These are phyloP conservation scores for Rhorus exstirpatorius DNA, from an alignment of 2,888 invertebrate genomes.

Conservation along the genomic window DNA sequence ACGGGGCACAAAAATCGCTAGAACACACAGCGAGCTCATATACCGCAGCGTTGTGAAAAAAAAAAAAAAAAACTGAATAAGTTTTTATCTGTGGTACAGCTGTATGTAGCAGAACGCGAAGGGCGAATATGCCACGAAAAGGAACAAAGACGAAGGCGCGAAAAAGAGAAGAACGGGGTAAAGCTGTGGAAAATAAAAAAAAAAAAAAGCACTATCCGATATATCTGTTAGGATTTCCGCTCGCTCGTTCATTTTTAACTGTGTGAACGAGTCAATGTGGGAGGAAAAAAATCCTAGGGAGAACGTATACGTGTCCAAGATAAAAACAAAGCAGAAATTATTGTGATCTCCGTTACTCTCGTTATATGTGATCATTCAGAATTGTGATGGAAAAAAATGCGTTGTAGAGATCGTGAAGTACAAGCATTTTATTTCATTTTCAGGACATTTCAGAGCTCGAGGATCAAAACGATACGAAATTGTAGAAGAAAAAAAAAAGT, in stretches of 20 bases:
- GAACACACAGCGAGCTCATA: constrained; percentile 29
- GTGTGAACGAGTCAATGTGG: constrained; percentile 4
- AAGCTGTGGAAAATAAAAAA: no score
- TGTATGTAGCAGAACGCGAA: constrained; percentile 37
- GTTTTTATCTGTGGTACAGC: constrained; percentile 36
- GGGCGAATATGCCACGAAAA: constrained; percentile 27
- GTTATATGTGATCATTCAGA: constrained; percentile 1
- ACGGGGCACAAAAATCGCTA: constrained; percentile 46
- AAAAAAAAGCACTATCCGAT: constrained; percentile 28
- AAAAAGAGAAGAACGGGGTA: constrained; percentile 1
- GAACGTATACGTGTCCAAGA: background rate
- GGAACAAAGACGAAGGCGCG: background rate
- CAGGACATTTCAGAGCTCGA: background rate
- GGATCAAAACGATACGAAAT: no score
- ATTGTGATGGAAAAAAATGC: constrained; percentile 17
- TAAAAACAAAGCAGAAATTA: constrained; percentile 33
- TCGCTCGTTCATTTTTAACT: constrained; percentile 31
- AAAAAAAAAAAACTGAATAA: constrained; percentile 2
- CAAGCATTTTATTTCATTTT: constrained; percentile 5
- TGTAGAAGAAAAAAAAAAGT: no score
- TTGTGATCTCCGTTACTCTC: constrained; percentile 33
- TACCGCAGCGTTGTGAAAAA: constrained; percentile 17
- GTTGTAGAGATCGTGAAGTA: background rate
- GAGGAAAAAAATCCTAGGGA: background rate
- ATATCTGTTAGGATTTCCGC: constrained; percentile 49